Percentiles rank a stretch among this genome's conserved stretches.
These are phyloP conservation scores for Capromys pilorides DNA, from an alignment of 2,797 vertebrate genomes.

Conservation along the genomic window DNA sequence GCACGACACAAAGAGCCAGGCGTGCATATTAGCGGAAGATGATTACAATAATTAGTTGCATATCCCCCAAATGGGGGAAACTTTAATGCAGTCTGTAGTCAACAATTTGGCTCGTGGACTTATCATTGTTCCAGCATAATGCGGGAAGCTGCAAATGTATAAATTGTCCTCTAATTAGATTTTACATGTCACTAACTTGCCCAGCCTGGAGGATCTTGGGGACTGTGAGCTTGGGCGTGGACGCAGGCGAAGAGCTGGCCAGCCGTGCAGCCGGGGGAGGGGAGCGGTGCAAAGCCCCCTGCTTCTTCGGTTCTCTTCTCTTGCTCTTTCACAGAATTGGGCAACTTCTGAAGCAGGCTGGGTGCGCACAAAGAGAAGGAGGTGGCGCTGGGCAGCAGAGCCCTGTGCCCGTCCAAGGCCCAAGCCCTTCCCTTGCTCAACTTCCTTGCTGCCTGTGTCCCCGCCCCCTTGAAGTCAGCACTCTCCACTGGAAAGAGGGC, in stretches of 20 bases:
- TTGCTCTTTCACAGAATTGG: not conserved
- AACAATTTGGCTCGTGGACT: not conserved
- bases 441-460: not conserved
- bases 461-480: not conserved
- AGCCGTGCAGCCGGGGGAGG: accelerated
- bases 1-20: slow-evolving; percentile 8
- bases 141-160: not conserved
- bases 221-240: not conserved
- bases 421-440: accelerated
- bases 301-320: not conserved
- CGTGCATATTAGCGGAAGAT: not conserved
- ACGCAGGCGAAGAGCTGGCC: not conserved
- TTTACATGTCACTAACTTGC: not conserved
- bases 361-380: accelerated
- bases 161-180: slow-evolving; percentile 34
- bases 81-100: not conserved
- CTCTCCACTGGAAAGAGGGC: not conserved
- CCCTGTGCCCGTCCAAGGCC: not conserved
- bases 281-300: not conserved
- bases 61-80: not conserved
- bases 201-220: not conserved
- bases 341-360: not conserved
- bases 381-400: not conserved
- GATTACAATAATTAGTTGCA: slow-evolving; percentile 31
- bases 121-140: not conserved